phyloP scores from a whole-genome alignment of 1,140 invertebrate species.

The Steinernema khuongi region DNA sequence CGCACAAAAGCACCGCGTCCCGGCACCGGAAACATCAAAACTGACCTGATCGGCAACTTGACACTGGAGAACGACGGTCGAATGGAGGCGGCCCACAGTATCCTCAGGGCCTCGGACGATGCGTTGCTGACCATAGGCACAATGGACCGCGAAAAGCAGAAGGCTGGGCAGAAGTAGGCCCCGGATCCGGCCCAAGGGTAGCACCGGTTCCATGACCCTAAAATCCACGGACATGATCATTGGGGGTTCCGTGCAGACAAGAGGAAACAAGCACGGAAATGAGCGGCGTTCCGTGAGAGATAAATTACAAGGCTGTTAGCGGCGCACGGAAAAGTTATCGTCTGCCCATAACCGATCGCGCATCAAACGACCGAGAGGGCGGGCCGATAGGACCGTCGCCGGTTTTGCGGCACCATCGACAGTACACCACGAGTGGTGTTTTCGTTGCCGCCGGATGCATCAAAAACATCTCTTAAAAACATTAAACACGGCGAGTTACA shows the following conservation, averaged over 20 bases:
- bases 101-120: not conserved
- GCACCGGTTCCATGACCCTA: not conserved
- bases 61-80: slow-evolving; percentile 39
- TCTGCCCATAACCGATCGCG: not conserved
- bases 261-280: not conserved
- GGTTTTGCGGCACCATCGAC: too few species aligned
- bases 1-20: not conserved
- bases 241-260: not conserved
- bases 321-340: not conserved
- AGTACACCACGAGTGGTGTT: not conserved
- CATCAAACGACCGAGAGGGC: not conserved
- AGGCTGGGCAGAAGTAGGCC: not conserved
- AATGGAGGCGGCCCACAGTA: not conserved
- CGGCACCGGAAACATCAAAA: not conserved
- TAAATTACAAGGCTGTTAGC: not conserved
- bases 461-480: not conserved
- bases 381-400: not conserved
- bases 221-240: not conserved
- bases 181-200: not conserved
- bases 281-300: not conserved
- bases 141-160: not conserved
- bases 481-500: not conserved
- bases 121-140: not conserved
- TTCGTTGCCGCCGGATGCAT: not conserved
- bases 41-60: slow-evolving; percentile 47